Conservation (phyloP, 2,113 vertebrate genomes). For the Centropus bengalensis region DNA sequence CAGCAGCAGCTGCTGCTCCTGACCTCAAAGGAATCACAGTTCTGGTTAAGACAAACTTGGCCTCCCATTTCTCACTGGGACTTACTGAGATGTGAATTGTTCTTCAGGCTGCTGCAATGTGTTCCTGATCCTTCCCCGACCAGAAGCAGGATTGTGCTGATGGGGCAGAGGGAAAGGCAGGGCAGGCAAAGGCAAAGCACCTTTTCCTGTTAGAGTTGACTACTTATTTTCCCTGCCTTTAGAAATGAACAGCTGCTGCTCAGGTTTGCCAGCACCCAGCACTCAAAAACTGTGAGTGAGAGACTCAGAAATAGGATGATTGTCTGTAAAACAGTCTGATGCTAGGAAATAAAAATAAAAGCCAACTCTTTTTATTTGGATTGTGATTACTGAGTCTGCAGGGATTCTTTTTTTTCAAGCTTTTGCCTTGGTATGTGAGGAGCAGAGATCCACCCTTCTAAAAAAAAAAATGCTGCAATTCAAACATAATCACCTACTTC, state of each 20-base stretch:
- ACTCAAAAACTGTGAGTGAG: conserved; percentile 25
- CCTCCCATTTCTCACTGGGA: background rate
- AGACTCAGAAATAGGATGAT: conserved; percentile 46
- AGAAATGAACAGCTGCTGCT: conserved; percentile 43
- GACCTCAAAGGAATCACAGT: conserved; percentile 4
- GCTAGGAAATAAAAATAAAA: background rate
- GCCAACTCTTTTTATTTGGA: background rate
- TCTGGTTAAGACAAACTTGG: background rate
- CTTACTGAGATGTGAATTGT: background rate
- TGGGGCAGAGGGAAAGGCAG: background rate
- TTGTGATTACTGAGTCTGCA: conserved; percentile 18
- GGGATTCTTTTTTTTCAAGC: background rate
- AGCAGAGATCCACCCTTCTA: background rate
- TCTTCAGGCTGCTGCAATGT: background rate
- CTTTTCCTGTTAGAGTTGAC: background rate
- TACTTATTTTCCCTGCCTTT: conserved; percentile 15
- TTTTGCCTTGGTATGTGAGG: background rate
- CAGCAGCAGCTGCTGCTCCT: conserved; percentile 60
- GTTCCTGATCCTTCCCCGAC: background rate
- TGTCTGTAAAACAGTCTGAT: conserved; percentile 26
- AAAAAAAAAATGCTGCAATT: conserved; percentile 15
- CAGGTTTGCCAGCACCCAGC: conserved; percentile 47
- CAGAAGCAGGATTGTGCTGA: background rate
- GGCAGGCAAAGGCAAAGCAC: background rate
- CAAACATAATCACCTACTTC: conserved; percentile 50